These are phyloP conservation scores for Phaenicophaeus curvirostris DNA, from an alignment of 2,797 vertebrate genomes.

Conservation along the genomic window DNA sequence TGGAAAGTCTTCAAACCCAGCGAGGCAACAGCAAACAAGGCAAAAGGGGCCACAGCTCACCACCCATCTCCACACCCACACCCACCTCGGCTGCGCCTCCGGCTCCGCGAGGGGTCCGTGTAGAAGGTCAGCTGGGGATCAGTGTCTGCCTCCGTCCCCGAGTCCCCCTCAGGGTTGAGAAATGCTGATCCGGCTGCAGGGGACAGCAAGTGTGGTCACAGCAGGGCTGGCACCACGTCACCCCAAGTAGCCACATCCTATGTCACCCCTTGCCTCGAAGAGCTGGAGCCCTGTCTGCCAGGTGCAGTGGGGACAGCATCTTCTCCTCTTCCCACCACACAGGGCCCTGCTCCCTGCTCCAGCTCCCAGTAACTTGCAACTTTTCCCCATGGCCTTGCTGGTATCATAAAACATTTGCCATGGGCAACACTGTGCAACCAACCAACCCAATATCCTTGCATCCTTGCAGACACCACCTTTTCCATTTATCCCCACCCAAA, in stretches of 20 bases:
- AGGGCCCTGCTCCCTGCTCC: not conserved
- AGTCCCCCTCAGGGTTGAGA: slow-evolving; percentile 97
- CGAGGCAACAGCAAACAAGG: fast-evolving
- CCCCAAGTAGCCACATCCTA: not conserved
- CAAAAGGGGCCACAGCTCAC: fast-evolving
- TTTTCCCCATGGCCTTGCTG: fast-evolving
- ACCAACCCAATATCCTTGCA: not conserved
- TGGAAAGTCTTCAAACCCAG: not conserved
- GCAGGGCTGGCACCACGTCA: not conserved
- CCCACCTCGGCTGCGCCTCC: slow-evolving; percentile 95
- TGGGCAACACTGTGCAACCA: not conserved
- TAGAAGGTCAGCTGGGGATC: slow-evolving; percentile 99
- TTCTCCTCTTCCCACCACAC: not conserved
- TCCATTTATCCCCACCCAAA: not conserved
- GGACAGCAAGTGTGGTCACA: not conserved
- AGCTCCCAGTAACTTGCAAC: not conserved
- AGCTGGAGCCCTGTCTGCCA: not conserved
- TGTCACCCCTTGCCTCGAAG: not conserved
- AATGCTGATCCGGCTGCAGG: slow-evolving; percentile 94
- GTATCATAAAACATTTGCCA: not conserved
- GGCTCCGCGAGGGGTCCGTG: slow-evolving; percentile 95
- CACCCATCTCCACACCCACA: fast-evolving
- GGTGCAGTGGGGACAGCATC: not conserved
- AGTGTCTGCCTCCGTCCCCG: slow-evolving; percentile 94
- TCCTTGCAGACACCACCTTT: not conserved